Conservation (phyloP, 2,888 invertebrate genomes). For the Diadegma fenestrale region DNA sequence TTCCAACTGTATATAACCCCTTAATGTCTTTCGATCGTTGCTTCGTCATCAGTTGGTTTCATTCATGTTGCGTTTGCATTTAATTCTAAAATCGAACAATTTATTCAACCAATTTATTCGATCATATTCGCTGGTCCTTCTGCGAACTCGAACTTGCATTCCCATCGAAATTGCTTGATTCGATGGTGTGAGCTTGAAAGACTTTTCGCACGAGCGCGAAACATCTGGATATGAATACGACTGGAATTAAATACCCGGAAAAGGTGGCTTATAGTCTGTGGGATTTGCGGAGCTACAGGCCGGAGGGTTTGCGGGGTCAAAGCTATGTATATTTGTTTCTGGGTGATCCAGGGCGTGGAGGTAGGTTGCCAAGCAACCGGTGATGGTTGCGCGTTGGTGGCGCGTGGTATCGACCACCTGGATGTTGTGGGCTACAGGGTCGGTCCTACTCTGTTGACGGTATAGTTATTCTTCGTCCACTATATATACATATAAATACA, state of each 20-base stretch:
- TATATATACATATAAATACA: neutral
- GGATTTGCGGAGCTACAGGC: neutral
- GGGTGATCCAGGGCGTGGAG: constrained; percentile 76
- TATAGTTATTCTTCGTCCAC: constrained; percentile 42
- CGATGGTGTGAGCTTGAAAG: neutral
- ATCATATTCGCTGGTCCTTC: neutral
- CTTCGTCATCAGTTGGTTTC: no score
- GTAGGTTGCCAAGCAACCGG: constrained; percentile 78
- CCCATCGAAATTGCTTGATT: neutral
- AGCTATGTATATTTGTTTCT: constrained; percentile 44
- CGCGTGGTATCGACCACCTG: constrained; percentile 75
- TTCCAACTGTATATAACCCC: no score
- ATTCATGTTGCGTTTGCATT: no score
- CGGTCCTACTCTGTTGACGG: constrained; percentile 56
- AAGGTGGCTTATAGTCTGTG: constrained; percentile 5
- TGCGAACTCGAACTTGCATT: neutral
- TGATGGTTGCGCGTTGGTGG: constrained; percentile 74
- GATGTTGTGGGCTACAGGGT: constrained; percentile 64
- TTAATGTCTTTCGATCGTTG: no score
- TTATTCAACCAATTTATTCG: neutral
- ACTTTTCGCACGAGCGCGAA: neutral
- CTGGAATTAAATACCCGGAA: constrained; percentile 30
- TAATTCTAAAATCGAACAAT: neutral
- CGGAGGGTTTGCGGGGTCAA: neutral
- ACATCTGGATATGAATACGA: constrained; percentile 13